Conservation (phyloP, 1,140 invertebrate genomes). For the Sitophilus oryzae region DNA sequence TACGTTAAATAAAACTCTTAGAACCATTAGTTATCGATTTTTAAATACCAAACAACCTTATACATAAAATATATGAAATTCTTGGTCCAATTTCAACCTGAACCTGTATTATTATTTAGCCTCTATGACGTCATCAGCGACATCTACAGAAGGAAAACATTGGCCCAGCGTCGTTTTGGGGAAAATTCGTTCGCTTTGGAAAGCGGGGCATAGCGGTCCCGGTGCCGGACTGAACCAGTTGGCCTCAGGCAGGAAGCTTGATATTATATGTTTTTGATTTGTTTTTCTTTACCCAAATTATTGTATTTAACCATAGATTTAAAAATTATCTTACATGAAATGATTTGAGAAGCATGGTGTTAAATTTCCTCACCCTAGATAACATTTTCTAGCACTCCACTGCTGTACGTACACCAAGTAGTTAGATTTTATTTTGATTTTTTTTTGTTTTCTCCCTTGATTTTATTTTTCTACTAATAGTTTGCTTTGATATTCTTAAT, state of each 20-base stretch:
- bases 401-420: not conserved
- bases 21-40: no score
- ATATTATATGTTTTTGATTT: slow-evolving; percentile 7
- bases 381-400: no score
- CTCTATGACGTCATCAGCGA: slow-evolving; percentile 47
- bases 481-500: not conserved
- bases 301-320: not conserved
- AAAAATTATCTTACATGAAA: not conserved
- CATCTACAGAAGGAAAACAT: slow-evolving; percentile 53
- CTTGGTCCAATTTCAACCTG: no score
- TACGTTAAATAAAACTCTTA: no score
- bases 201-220: slow-evolving; percentile 60
- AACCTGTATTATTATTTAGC: slow-evolving; percentile 20
- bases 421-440: not conserved
- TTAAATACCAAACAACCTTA: no score
- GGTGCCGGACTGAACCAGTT: slow-evolving; percentile 72
- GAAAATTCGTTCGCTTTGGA: slow-evolving; percentile 82
- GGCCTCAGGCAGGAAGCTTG: slow-evolving; percentile 47
- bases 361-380: not conserved
- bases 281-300: not conserved
- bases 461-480: not conserved
- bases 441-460: no score
- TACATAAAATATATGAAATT: no score
- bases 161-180: slow-evolving; percentile 74
- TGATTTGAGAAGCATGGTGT: not conserved